Conservation (phyloP, 2,113 vertebrate species). For the Tachycineta bicolor region DNA sequence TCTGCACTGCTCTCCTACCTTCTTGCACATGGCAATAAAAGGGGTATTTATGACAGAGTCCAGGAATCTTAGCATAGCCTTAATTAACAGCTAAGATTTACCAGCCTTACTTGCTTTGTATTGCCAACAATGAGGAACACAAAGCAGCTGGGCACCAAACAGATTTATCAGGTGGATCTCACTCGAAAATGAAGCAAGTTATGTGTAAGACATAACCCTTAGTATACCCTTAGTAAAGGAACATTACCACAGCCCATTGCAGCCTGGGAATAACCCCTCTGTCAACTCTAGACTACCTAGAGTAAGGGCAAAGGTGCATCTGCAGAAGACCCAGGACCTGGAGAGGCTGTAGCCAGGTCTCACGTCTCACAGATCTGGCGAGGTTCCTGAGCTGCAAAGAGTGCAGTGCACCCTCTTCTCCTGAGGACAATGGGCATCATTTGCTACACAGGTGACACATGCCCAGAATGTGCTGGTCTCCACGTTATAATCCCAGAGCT, state of each 20-base stretch:
- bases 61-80: background rate
- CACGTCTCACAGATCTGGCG: fast-evolving
- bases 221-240: background rate
- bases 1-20: background rate
- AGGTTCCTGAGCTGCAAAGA: background rate
- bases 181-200: background rate
- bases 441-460: fast-evolving
- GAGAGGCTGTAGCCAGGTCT: background rate
- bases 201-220: background rate
- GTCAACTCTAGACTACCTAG: background rate
- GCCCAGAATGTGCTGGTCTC: background rate
- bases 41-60: background rate
- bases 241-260: fast-evolving
- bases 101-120: background rate
- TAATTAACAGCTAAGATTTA: background rate
- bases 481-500: background rate
- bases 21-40: background rate
- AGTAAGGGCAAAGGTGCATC: background rate
- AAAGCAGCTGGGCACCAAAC: background rate
- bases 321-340: background rate
- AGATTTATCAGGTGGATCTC: background rate
- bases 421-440: fast-evolving
- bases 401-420: background rate
- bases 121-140: background rate
- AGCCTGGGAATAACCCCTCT: background rate